Conservation (phyloP, 2,888 invertebrate species). For the Hyppa rectilinea region DNA sequence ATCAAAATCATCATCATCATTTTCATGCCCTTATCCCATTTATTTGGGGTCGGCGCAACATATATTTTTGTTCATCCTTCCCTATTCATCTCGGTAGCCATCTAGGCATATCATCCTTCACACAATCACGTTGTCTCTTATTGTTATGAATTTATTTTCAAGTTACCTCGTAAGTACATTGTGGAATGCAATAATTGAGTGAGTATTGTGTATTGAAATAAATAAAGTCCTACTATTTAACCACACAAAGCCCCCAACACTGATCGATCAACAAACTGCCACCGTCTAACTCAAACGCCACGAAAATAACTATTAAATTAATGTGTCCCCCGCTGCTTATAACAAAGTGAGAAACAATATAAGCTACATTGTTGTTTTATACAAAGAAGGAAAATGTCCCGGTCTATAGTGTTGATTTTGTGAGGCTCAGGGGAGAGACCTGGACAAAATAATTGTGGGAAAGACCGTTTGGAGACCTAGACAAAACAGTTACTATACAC, state of each 20-base stretch:
- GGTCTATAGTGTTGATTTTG: slow-evolving; percentile 3
- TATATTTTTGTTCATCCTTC: no score
- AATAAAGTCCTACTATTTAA: neutral
- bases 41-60: no score
- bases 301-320: slow-evolving; percentile 40
- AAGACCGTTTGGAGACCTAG: neutral
- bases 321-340: slow-evolving; percentile 32
- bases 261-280: neutral
- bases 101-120: no score
- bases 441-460: neutral
- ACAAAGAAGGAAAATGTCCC: slow-evolving; percentile 23
- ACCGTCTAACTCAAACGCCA: slow-evolving; percentile 19
- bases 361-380: slow-evolving; percentile 11
- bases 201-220: neutral
- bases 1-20: no score
- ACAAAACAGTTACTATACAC: neutral
- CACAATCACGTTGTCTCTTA: no score
- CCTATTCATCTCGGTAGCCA: no score
- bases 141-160: neutral
- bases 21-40: no score
- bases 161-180: neutral
- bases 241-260: neutral
- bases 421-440: slow-evolving; percentile 2
- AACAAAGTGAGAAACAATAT: slow-evolving; percentile 37
- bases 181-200: neutral